These are phyloP conservation scores for Enteromius mattozi DNA, from an alignment of 2,797 vertebrate species.

Conservation along the genomic window DNA sequence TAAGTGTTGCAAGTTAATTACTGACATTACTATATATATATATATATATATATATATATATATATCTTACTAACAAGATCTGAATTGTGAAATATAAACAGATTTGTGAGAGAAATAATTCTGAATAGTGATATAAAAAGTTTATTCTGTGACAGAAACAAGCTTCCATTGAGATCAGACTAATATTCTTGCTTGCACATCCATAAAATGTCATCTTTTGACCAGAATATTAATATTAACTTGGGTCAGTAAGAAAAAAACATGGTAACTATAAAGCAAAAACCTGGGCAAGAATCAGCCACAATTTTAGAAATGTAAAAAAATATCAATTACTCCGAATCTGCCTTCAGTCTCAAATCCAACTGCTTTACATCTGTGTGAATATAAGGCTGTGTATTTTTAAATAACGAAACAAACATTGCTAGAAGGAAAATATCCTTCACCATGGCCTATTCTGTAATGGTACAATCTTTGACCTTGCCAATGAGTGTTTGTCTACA, in stretches of 20 bases:
- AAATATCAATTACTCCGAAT: neutral
- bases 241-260: neutral
- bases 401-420: neutral
- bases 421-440: neutral
- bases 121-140: neutral
- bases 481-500: conserved; percentile 9
- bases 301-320: neutral
- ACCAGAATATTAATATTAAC: neutral
- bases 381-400: neutral
- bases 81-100: neutral
- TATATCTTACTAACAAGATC: neutral
- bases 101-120: neutral
- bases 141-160: neutral
- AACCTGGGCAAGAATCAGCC: neutral
- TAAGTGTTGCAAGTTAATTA: neutral
- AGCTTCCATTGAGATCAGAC: neutral
- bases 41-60: too few relatives aligned
- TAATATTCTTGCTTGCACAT: neutral
- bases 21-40: too few relatives aligned
- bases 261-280: neutral
- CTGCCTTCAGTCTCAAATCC: neutral
- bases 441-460: neutral
- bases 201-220: neutral
- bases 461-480: conserved; percentile 9
- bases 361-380: neutral